A percentile compares a stretch with the other conserved stretches of the same genome.
These are phyloP conservation scores for Pararge aegeria DNA, from an alignment of 1,140 invertebrate genomes.

Conservation along the genomic window DNA sequence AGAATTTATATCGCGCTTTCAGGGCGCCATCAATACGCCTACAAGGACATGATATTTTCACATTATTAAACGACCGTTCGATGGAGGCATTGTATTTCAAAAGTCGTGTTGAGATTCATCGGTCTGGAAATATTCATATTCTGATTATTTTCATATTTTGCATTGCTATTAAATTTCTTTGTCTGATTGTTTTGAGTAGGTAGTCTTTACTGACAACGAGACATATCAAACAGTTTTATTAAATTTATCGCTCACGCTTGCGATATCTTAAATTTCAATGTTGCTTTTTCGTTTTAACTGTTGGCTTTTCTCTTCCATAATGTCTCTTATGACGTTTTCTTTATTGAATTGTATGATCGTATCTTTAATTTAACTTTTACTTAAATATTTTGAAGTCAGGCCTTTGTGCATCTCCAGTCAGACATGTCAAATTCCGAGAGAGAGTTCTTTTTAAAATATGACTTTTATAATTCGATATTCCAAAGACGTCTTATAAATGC, in stretches of 20 bases:
- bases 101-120: slow-evolving; percentile 75
- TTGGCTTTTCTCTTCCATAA: not conserved
- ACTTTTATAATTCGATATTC: not conserved
- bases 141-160: slow-evolving; percentile 56
- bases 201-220: slow-evolving; percentile 51
- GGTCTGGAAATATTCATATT: slow-evolving; percentile 57
- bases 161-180: slow-evolving; percentile 67
- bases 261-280: slow-evolving; percentile 10
- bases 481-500: not conserved
- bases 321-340: not conserved
- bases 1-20: slow-evolving; percentile 49
- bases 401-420: not conserved
- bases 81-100: slow-evolving; percentile 66
- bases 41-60: slow-evolving; percentile 59
- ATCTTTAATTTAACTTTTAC: not conserved
- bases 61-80: slow-evolving; percentile 46
- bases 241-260: slow-evolving; percentile 53
- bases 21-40: slow-evolving; percentile 58
- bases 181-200: slow-evolving; percentile 61
- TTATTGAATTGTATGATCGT: slow-evolving; percentile 1
- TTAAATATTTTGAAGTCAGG: slow-evolving; percentile 1
- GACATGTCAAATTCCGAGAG: not conserved
- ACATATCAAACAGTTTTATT: slow-evolving; percentile 52
- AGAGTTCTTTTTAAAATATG: not conserved
- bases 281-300: not conserved